These are phyloP conservation scores for Girardinus metallicus DNA, from an alignment of 2,797 vertebrate species.

Conservation along the genomic window DNA sequence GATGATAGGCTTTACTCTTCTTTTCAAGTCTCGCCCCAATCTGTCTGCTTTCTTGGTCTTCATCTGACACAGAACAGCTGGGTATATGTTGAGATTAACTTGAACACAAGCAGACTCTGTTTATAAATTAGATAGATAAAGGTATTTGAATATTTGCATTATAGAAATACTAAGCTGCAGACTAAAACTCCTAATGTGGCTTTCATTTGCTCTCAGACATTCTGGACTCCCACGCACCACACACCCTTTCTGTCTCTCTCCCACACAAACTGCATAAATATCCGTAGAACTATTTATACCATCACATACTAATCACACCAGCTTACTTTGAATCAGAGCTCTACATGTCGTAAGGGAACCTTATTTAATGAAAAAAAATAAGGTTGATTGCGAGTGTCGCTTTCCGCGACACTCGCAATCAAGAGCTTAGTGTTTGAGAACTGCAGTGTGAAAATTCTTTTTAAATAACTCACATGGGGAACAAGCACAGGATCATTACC, in stretches of 20 bases:
- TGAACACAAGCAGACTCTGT: background rate
- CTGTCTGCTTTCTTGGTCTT: background rate
- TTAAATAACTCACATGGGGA: conserved; percentile 29
- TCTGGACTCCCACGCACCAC: background rate
- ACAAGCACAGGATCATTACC: conserved; percentile 49
- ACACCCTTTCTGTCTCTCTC: conserved; percentile 5
- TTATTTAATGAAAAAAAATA: conserved; percentile 74
- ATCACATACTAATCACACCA: conserved; percentile 1
- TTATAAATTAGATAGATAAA: background rate
- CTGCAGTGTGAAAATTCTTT: conserved; percentile 46
- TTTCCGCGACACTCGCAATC: conserved; percentile 37
- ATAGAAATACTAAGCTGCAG: background rate
- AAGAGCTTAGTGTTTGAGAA: conserved; percentile 39
- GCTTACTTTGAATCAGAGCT: conserved; percentile 40
- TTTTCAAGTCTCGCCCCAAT: background rate
- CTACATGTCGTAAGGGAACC: conserved; percentile 54
- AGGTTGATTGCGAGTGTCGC: no score
- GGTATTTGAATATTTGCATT: background rate
- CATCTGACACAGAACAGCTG: background rate
- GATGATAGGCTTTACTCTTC: background rate
- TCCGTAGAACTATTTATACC: conserved; percentile 4
- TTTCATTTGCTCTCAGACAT: conserved; percentile 52
- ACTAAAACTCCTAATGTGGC: conserved; percentile 12
- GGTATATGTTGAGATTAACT: background rate
- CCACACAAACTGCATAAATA: conserved; percentile 5